Base-by-base conservation (phyloP, 1,140 invertebrate species). In the Conus betulinus region DNA sequence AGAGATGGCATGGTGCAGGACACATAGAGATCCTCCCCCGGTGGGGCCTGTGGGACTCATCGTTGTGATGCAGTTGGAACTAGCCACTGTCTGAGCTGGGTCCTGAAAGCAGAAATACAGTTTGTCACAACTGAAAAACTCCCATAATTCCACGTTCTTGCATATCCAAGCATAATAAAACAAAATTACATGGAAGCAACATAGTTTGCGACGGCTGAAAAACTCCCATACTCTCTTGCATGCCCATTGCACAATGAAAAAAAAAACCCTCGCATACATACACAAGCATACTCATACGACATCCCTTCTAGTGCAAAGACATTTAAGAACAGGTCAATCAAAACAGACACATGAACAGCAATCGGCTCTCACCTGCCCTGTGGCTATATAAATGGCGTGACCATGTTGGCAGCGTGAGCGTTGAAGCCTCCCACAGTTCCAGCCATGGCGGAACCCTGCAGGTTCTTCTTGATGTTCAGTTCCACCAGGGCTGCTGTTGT, bases 311-410 rank as follows among this genome's bases (percentile, higher is more conserved):
- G 53, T 15, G 27, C 51, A 52, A n/a, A n/a, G 7, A 82, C 39
- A 82, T 27, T 27, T 15, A 82, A 20, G 6, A 6, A 71, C 17
- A 5, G 13, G 10, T 20, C 3, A 13, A 71, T 23, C 60, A 63
- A 71, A 20, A 71, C 1, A 71, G 3, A 20, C 67, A 71, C 67
- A 71, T 23, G 20, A 23, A 71, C 67, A 76, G 8, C 13, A 76
- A 63, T 20, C 60, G 4, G 60, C 67, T 20, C 87, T 89, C 91
- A 97, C 97, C 95, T 99, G 99, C 63, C 99, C 99, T 27, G 98
- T 99, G 6, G 99, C 99, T 89, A 99, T 98, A 94, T 97, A 99
- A 76, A 99, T 97, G 13, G 99, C 99, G 99, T 99, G 0, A 99
- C 99, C 95, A 99, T 98, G 95, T 99, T 99, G 0, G n/a, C 99